Percentiles rank a stretch among this genome's conserved stretches.
Evolutionary conservation across 37 sponge, comb jelly and placozoan species (phyloP).

Genomic region (Eunapius fragilis): DNA sequence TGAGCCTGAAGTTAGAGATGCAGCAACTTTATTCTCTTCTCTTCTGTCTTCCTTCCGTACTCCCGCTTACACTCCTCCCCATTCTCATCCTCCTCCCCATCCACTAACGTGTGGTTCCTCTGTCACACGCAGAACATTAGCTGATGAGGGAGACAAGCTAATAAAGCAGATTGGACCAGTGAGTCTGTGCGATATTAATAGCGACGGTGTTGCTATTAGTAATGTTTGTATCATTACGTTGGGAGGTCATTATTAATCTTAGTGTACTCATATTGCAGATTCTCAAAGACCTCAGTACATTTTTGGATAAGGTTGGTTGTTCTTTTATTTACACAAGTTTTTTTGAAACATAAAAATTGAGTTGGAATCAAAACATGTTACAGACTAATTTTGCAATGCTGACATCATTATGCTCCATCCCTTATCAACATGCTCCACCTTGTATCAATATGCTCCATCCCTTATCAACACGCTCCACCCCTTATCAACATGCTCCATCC

Average conservation of each 20-base stretch:
- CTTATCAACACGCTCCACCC: neutral
- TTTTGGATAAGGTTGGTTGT: constrained; percentile 74
- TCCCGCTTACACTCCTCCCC: constrained; percentile 5
- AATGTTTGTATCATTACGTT: neutral
- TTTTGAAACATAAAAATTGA: too few relatives aligned
- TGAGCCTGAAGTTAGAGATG: too few relatives aligned
- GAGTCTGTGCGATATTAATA: constrained; percentile 3
- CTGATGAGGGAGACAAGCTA: constrained; percentile 73
- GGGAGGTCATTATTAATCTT: too few relatives aligned
- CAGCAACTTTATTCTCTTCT: too few relatives aligned
- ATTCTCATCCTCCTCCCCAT: neutral
- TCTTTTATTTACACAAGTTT: neutral
- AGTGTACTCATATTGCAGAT: constrained; percentile 43
- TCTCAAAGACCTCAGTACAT: constrained; percentile 83
- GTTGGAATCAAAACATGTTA: too few relatives aligned
- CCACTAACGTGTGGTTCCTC: neutral
- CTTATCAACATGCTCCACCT: neutral
- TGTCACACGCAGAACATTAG: constrained; percentile 47
- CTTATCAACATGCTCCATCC: neutral
- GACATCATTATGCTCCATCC: too few relatives aligned
- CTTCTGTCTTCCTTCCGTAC: neutral
- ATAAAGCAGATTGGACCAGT: constrained; percentile 66
- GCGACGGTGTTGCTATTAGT: neutral
- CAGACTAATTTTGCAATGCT: too few relatives aligned
- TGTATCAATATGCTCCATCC: too few relatives aligned